Evolutionary conservation across 2,797 vertebrate genomes (phyloP), one percentile per base, ranked within the genome.

Genomic region (Scolopax bukidnonensis): DNA sequence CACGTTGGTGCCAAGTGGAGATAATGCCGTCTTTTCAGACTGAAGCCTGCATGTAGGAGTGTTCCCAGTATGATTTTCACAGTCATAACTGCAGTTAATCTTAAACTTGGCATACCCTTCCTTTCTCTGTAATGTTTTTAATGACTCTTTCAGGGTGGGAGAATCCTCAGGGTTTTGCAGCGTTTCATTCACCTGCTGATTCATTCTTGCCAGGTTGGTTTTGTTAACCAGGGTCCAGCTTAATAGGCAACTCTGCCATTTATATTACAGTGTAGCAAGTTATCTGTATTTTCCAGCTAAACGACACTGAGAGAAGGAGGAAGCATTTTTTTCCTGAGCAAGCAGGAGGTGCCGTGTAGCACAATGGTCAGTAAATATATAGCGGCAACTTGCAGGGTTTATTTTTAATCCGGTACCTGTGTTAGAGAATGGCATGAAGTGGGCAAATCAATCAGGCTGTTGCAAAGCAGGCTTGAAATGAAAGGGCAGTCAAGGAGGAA

Each of bases 11-110:
- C 96, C 96, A 96, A 95, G 61, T 83, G 94, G 76, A 97, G 94
- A 96, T 97, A 96, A 97, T 96, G 88, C 90, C 2, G 15, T 68
- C 95, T 95, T 96, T 96, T 96, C 86, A 97, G 84, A 85, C 41
- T 65, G 75, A 89, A 92, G 92, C 69, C 61, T 94, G 95, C 81
- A 82, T 8, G 68, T 92, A 96, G 95, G 93, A 96, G 90, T 92
- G 88, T 83, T 96, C 88, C 90, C 91, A 95, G 88, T 89, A 75
- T 48, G 15, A 94, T 95, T 97, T 96, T 95, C 93, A 96, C 96
- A 97, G 88, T 90, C 84, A 85, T 95, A 95, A 92, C 84, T 93
- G 92, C 90, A 87, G 88, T 89, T 96, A 96, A 96, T 95, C 94
- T 95, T 95, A 83, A 94, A 90, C 68, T 92, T 97, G 96, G 92